Percentiles rank a stretch among this genome's conserved stretches.
phyloP scores from a whole-genome alignment of 2,888 invertebrate species.

The Trachelus troglodyta region DNA sequence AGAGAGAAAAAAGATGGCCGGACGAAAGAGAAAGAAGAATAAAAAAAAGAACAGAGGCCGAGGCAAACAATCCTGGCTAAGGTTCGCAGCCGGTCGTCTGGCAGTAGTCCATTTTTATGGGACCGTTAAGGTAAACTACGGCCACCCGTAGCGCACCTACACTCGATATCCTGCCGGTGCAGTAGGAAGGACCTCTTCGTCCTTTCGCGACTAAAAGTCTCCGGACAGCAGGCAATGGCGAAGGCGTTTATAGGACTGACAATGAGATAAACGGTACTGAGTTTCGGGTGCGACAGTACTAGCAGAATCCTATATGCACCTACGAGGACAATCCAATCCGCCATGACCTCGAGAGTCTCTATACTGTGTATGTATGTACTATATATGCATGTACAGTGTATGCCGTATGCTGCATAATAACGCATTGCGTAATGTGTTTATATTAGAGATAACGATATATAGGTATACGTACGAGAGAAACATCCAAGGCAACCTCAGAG shows the following conservation, averaged over 20 bases:
- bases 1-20: neutral
- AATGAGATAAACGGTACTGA: constrained; percentile 26
- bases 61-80: constrained; percentile 20
- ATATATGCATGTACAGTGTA: neutral
- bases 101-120: constrained; percentile 29
- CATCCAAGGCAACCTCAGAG: neutral
- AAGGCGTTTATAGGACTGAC: constrained; percentile 27
- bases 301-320: neutral
- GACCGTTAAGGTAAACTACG: constrained; percentile 37
- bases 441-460: neutral
- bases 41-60: constrained; percentile 4
- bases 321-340: neutral
- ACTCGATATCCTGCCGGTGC: constrained; percentile 26
- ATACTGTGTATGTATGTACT: neutral
- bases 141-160: constrained; percentile 26
- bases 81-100: neutral
- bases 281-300: neutral
- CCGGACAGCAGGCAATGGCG: constrained; percentile 16
- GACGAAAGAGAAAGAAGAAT: neutral
- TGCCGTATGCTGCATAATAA: neutral
- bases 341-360: neutral
- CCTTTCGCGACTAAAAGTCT: constrained; percentile 20
- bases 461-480: neutral
- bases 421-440: neutral
- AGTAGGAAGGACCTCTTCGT: constrained; percentile 1